Base-by-base conservation (phyloP, 2,888 invertebrate species). In the Scaptomyza parva region DNA sequence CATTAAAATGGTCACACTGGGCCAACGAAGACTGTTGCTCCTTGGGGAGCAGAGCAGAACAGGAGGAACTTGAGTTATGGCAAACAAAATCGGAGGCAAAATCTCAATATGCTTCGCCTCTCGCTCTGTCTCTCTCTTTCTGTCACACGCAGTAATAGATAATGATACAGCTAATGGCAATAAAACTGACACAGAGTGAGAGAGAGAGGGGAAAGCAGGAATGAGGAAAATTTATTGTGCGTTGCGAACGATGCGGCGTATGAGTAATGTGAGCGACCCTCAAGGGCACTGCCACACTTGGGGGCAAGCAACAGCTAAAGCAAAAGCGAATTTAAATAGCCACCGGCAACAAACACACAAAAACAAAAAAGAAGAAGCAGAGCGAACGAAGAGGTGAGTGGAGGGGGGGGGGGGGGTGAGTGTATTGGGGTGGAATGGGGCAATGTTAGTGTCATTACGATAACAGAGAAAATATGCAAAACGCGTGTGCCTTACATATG, bases 311-410 rank as follows among this genome's bases (percentile, higher is more conserved):
- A n/a, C n/a, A n/a, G n/a, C n/a, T n/a, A n/a, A 76, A 64, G 65
- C 65, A 60, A 80, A 79, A 65, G 76, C 48, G 62, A 86, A 86
- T 71, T 66, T 66, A 86, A 86, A 75, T 64, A 67, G 72, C 55
- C 84, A 76, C 35, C 37, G 33, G 55, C 50, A 44, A 44, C 17
- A n/a, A 22, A 0, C 2, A 39, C n/a, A n/a, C n/a, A n/a, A n/a
- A n/a, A n/a, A n/a, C n/a, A 7, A 4, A 24, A 18, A 7, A 17
- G 8, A 30, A 14, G 28, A 8, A 28, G 28, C n/a, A 28, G 28
- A 28, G 14, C 6, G 33, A 33, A n/a, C n/a, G 33, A n/a, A 2
- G 11, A 7, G 12, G 22, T 7, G 24, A 18, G 22, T 24, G 11
- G 11, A 3, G 17, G 28, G 28, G n/a, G 11, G 24, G 18, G 24